Conservation (phyloP, 2,797 vertebrate genomes). For the Coregonus suidteri region DNA sequence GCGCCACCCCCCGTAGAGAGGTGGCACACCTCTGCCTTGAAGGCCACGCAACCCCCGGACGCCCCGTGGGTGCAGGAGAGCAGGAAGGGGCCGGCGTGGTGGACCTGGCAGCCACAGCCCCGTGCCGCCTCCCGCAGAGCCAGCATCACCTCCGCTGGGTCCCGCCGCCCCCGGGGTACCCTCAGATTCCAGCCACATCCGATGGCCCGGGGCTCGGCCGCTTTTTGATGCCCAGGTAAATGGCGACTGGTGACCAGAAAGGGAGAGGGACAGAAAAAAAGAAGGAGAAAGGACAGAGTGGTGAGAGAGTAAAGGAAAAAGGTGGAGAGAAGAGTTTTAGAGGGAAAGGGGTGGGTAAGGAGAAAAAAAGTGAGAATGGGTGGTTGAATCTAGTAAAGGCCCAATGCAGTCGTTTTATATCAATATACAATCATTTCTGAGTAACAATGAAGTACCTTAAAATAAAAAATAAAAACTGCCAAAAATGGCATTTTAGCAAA, state of each 20-base stretch:
- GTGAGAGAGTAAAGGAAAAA: not conserved
- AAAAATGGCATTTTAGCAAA: too few relatives aligned
- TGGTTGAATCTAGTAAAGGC: not conserved
- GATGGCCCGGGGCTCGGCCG: constrained; percentile 89
- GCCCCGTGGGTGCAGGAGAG: constrained; percentile 85
- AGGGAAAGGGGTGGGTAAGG: not conserved
- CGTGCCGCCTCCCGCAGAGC: constrained; percentile 83
- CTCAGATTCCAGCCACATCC: constrained; percentile 89
- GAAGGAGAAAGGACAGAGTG: not conserved
- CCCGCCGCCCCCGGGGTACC: constrained; percentile 73
- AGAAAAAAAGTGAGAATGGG: not conserved
- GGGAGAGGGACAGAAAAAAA: not conserved
- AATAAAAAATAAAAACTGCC: too few relatives aligned
- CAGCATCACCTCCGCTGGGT: constrained; percentile 83
- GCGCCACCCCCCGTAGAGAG: constrained; percentile 69
- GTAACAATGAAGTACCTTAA: too few relatives aligned
- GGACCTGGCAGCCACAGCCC: constrained; percentile 82
- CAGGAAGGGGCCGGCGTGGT: constrained; percentile 85
- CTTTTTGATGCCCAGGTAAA: constrained; percentile 95
- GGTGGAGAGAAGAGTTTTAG: not conserved
- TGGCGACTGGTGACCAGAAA: constrained; percentile 78
- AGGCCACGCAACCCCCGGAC: constrained; percentile 81
- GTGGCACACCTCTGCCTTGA: constrained; percentile 89
- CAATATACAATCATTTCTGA: too few relatives aligned
- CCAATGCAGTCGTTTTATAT: too few relatives aligned